Evolutionary conservation across 2,797 vertebrate genomes (phyloP), one percentile per base, ranked within the genome.

Genomic region (Sebastes nivosus): DNA sequence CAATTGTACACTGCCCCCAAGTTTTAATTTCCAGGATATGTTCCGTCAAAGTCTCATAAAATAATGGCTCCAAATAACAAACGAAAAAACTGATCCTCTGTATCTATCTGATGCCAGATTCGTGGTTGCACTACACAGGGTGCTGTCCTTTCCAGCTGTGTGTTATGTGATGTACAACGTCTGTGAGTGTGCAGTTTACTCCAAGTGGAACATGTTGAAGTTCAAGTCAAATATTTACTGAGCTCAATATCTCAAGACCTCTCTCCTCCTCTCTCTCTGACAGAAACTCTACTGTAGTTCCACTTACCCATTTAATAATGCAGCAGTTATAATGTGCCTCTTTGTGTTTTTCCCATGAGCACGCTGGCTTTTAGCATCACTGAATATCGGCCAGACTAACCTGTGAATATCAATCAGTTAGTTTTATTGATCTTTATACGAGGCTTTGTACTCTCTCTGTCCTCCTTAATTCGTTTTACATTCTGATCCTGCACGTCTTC

Each of bases 321-420:
- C 82, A 91, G 75, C n/a, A 61, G 68, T 70, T 58, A 34, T 86
- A 88, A 88, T 89, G 78, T 29, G 68, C 58, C 46, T 80, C 78
- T 87, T 76, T 70, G 79, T 77, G 46, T 60, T 63, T 80, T 77
- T 82, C 76, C 73, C 85, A 29, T 14, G 25, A 77, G 81, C n/a
- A 30, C 12, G 1, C 54, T 55, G 75, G 75, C 67, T 85, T 87
- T 89, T 78, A 80, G 71, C 88, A 50, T 86, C 58, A 1, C 79
- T 79, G 60, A 80, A 69, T 78, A 86, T 87, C 20, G 0, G 38
- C 18, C 60, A 30, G 67, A 66, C 57, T 78, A 81, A 87, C 70
- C 57, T 64, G 52, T 84, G 85, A 90, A 89, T 91, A 75, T 89
- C 77, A 88, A 83, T 80, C 67, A 73, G 76, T 83, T 67, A 82